phyloP scores from a whole-genome alignment of 2,113 vertebrate species.

The Apistogramma diplotaenia region DNA sequence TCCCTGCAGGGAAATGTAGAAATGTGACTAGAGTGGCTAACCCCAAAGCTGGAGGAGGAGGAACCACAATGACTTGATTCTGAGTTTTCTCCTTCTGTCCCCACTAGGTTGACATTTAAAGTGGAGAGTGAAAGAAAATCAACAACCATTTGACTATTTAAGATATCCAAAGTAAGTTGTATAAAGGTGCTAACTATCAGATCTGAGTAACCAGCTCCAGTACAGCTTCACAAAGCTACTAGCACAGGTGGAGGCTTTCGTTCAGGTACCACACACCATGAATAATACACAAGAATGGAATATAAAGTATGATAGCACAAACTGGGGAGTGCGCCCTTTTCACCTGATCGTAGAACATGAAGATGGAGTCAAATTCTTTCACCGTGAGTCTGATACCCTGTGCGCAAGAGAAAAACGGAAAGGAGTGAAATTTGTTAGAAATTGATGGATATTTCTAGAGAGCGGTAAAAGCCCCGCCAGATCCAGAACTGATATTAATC shows the following conservation, averaged over 20 bases:
- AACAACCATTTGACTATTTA: background rate
- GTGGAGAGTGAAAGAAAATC: background rate
- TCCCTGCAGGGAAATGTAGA: background rate
- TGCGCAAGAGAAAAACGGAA: background rate
- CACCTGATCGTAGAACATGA: constrained; percentile 93
- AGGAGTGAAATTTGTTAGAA: constrained; percentile 24
- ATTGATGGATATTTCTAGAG: constrained; percentile 47
- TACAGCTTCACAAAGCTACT: background rate
- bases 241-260: background rate
- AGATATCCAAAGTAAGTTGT: background rate
- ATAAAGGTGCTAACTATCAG: background rate
- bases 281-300: background rate
- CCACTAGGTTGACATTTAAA: background rate
- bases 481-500: constrained; percentile 70
- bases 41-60: background rate
- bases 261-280: background rate
- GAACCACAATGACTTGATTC: background rate
- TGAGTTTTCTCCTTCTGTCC: background rate
- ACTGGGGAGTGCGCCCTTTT: constrained; percentile 4
- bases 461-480: constrained; percentile 38
- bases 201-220: background rate
- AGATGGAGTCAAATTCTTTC: constrained; percentile 92
- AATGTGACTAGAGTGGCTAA: background rate
- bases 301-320: background rate
- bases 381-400: constrained; percentile 90